A percentile compares a stretch with the other conserved stretches of the same genome.
phyloP scores from a whole-genome alignment of 2,797 vertebrate genomes.

The Galago senegalensis region DNA sequence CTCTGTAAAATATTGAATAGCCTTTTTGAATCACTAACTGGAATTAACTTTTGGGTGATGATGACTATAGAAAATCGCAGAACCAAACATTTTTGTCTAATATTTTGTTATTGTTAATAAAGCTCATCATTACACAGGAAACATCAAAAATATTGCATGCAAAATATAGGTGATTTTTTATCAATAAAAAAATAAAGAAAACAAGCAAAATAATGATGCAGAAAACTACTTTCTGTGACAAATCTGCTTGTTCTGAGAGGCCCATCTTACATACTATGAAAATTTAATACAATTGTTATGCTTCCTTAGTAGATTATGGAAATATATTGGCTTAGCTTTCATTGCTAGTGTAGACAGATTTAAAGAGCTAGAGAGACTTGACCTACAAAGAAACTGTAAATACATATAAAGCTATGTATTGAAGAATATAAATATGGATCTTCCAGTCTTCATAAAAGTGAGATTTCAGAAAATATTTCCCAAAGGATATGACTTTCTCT shows the following conservation, averaged over 20 bases:
- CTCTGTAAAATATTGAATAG: neutral
- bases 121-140: neutral
- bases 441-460: neutral
- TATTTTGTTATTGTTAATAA: neutral
- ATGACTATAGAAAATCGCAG: neutral
- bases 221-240: neutral
- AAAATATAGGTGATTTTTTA: neutral
- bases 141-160: neutral
- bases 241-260: neutral
- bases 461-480: constrained; percentile 40
- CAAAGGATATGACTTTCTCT: constrained; percentile 15
- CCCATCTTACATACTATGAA: neutral
- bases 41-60: neutral
- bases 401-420: neutral
- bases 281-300: neutral
- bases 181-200: neutral
- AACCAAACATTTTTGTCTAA: neutral
- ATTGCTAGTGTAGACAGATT: neutral
- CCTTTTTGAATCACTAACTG: neutral
- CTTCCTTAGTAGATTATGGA: neutral
- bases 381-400: constrained; percentile 29
- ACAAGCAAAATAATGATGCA: neutral
- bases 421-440: constrained; percentile 11
- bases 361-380: constrained; percentile 28
- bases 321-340: neutral